Evolutionary conservation across 2,888 invertebrate genomes (phyloP).

Genomic region (Trichacis sp.): DNA sequence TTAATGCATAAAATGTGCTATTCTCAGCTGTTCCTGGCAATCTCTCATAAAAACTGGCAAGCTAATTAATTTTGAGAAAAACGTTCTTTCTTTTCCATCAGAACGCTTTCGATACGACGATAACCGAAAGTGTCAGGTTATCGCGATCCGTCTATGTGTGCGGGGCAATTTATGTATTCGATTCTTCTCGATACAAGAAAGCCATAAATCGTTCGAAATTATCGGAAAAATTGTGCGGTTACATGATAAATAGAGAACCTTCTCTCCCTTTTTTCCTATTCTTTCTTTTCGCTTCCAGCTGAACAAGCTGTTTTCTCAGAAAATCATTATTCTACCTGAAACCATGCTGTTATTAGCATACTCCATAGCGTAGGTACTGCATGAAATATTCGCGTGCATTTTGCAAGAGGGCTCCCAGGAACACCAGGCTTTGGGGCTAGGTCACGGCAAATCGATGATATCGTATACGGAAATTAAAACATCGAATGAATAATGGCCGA

Average conservation of each 20-base stretch:
- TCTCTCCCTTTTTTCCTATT: background rate
- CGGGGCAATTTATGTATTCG: slow-evolving; percentile 1
- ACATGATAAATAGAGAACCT: background rate
- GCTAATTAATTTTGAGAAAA: slow-evolving; percentile 4
- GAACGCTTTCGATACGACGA: background rate
- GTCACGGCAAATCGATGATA: slow-evolving; percentile 3
- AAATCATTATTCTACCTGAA: slow-evolving; percentile 8
- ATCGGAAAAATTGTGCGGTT: slow-evolving; percentile 7
- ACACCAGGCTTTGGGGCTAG: background rate
- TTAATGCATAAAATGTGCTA: too few relatives aligned
- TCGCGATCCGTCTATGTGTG: slow-evolving; percentile 1
- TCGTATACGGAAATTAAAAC: slow-evolving; percentile 2
- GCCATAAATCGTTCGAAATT: slow-evolving; percentile 7
- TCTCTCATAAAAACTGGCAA: background rate
- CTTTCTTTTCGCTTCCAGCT: background rate
- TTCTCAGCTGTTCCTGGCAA: background rate
- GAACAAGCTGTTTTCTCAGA: background rate
- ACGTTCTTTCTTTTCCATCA: background rate
- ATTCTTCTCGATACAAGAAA: slow-evolving; percentile 2
- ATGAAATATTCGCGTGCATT: slow-evolving; percentile 8
- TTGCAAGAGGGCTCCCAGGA: slow-evolving; percentile 1
- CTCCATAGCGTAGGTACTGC: background rate
- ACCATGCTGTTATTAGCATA: slow-evolving; percentile 12
- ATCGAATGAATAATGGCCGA: background rate
- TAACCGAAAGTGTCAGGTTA: background rate